These are phyloP conservation scores for Caloenas nicobarica DNA, from an alignment of 2,113 vertebrate genomes.

Conservation along the genomic window DNA sequence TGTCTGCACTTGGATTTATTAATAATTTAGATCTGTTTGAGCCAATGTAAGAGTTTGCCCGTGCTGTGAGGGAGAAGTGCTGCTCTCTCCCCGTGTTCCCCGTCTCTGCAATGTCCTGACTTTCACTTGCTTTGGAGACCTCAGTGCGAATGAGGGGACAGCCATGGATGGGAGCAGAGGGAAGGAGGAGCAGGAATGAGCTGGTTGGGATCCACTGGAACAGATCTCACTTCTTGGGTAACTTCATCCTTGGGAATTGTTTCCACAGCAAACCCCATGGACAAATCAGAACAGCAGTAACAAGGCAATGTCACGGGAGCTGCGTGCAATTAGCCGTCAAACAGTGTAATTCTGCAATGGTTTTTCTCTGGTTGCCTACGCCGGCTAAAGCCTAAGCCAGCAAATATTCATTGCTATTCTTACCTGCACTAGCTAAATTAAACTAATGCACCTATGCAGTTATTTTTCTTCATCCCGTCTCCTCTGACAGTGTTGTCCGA, in stretches of 20 bases:
- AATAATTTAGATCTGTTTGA: background rate
- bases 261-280: background rate
- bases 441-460: background rate
- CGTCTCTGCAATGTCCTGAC: background rate
- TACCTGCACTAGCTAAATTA: background rate
- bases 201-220: background rate
- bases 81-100: no score
- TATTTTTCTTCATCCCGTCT: conserved; percentile 4
- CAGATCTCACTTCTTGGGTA: background rate
- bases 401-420: background rate
- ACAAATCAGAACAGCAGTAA: background rate
- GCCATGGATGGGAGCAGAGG: background rate
- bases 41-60: no score
- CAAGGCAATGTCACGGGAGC: background rate
- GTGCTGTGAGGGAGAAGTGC: background rate
- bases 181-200: background rate
- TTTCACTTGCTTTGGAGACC: fast-evolving
- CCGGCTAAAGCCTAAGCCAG: background rate
- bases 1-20: background rate
- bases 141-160: background rate
- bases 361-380: background rate
- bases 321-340: background rate
- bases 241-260: background rate
- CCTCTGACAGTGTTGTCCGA: background rate
- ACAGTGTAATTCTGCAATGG: background rate